phyloP scores from a whole-genome alignment of 1,140 invertebrate genomes.

The Magallana gigas region DNA sequence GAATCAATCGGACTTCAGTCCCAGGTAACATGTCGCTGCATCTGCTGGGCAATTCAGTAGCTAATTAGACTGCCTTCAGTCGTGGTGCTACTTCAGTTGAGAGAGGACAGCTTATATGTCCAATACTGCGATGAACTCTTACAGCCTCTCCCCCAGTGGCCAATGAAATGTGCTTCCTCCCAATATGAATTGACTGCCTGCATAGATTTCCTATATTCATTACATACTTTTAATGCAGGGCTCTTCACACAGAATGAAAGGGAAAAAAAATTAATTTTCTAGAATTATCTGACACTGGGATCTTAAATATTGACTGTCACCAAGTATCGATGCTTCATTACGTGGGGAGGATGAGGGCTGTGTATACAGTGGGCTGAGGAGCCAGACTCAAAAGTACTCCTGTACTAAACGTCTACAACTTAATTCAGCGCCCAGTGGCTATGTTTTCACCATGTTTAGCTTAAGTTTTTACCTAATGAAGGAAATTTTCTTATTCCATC shows the following conservation, averaged over 20 bases:
- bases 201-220: conserved; percentile 38
- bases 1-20: conserved; percentile 21
- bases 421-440: too few species aligned
- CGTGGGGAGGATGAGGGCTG: not conserved
- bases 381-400: too few species aligned
- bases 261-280: conserved; percentile 22
- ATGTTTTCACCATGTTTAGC: too few species aligned
- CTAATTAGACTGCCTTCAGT: conserved; percentile 1
- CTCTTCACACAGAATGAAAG: conserved; percentile 1
- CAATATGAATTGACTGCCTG: conserved; percentile 7
- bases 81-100: not conserved
- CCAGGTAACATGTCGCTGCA: conserved; percentile 17
- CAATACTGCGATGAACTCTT: not conserved
- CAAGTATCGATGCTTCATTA: not conserved
- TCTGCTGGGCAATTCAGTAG: conserved; percentile 2
- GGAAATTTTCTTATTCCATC: too few species aligned
- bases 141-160: not conserved
- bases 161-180: conserved; percentile 9
- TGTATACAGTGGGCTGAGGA: too few species aligned
- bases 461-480: too few species aligned
- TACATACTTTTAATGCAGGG: conserved; percentile 33
- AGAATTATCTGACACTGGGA: conserved; percentile 3
- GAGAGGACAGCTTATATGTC: conserved; percentile 24
- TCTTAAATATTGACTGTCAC: conserved; percentile 27
- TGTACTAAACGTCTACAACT: too few species aligned